phyloP scores from a whole-genome alignment of 1,140 invertebrate genomes.

The Papilio polytes region DNA sequence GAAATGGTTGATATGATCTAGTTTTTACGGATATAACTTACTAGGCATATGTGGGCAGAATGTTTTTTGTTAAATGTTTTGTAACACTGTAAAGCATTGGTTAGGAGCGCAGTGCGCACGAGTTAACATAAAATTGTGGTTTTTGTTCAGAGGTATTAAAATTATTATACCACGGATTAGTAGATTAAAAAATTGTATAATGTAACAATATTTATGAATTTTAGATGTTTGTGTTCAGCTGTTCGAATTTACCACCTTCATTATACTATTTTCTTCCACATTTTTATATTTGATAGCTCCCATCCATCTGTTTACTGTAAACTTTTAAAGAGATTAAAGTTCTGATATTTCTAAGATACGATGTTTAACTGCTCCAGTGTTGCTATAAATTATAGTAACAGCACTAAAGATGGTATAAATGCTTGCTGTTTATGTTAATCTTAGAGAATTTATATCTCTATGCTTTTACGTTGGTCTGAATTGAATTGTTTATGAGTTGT shows the following conservation, averaged over 20 bases:
- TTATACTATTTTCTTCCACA: no score
- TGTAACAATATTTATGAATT: no score
- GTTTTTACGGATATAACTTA: constrained; percentile 34
- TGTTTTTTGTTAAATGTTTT: constrained; percentile 6
- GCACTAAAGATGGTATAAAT: not conserved
- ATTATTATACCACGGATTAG: not conserved
- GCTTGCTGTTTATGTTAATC: not conserved
- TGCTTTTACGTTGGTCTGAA: no score
- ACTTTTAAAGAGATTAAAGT: not conserved
- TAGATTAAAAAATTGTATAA: not conserved
- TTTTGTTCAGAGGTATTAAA: not conserved
- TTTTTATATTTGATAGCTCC: not conserved
- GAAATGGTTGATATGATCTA: constrained; percentile 40
- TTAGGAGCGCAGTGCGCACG: not conserved
- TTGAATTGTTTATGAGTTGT: no score
- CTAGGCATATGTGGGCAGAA: constrained; percentile 21
- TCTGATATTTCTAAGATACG: constrained; percentile 10
- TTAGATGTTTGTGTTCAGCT: not conserved
- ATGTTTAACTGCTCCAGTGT: constrained; percentile 48
- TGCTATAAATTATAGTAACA: constrained; percentile 13
- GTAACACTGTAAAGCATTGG: not conserved
- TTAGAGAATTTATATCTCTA: not conserved
- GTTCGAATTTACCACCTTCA: not conserved
- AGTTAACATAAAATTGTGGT: not conserved
- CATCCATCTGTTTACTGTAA: not conserved